Percentiles rank a stretch among this genome's conserved stretches.
phyloP scores from a whole-genome alignment of 2,888 invertebrate genomes.

The Nomada fabriciana region DNA sequence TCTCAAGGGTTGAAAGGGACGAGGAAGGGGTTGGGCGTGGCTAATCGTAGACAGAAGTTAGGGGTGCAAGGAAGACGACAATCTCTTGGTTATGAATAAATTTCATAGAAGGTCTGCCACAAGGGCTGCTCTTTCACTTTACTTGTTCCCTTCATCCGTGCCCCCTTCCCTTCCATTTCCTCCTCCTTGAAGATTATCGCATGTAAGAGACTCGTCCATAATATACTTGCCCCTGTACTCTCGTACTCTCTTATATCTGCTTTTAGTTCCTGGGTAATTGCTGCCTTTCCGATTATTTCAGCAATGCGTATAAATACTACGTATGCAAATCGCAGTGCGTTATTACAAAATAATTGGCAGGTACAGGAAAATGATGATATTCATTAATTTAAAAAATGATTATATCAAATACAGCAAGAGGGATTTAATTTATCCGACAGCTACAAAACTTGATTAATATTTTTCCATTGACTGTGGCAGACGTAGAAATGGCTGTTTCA shows the following conservation, averaged over 20 bases:
- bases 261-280: not conserved
- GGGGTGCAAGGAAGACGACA: constrained; percentile 50
- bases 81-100: constrained; percentile 68
- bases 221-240: constrained; percentile 12
- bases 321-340: too few relatives aligned
- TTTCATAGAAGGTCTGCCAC: constrained; percentile 53
- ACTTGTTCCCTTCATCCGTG: constrained; percentile 19
- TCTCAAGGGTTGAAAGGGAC: not conserved
- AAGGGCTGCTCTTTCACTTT: constrained; percentile 56
- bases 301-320: too few relatives aligned
- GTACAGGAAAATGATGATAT: too few relatives aligned
- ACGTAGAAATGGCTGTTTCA: constrained; percentile 45
- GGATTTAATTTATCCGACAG: constrained; percentile 34
- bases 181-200: constrained; percentile 48
- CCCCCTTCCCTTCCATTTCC: not conserved
- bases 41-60: constrained; percentile 56
- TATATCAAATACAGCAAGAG: not conserved
- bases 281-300: not conserved
- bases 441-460: constrained; percentile 74
- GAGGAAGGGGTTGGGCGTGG: constrained; percentile 47
- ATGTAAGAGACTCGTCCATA: constrained; percentile 31
- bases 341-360: too few relatives aligned
- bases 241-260: not conserved
- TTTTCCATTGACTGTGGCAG: constrained; percentile 70
- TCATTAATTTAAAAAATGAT: too few relatives aligned